These are phyloP conservation scores for Regulus satrapa DNA, from an alignment of 2,113 vertebrate species.

Conservation along the genomic window DNA sequence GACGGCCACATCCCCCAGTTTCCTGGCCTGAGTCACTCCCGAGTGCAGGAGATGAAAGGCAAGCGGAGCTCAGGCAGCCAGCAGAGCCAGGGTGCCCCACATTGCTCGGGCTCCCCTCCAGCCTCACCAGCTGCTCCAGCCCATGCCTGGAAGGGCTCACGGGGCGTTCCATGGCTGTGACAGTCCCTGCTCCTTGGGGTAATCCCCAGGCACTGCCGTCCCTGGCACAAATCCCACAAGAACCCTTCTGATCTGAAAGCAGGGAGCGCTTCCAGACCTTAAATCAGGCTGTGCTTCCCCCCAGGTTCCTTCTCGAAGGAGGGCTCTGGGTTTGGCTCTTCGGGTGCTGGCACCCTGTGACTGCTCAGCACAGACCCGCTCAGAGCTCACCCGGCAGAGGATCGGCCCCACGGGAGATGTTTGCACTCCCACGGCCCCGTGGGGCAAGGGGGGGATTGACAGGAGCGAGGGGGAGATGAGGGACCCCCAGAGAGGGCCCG, in stretches of 20 bases:
- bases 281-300: accelerated
- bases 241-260: neutral
- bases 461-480: neutral
- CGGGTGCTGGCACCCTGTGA: accelerated
- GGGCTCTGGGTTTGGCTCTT: neutral
- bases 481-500: neutral
- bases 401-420: neutral
- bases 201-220: neutral
- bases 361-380: neutral
- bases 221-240: neutral
- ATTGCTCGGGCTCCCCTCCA: neutral
- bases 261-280: neutral
- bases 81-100: accelerated
- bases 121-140: neutral
- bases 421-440: neutral
- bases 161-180: accelerated
- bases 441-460: neutral
- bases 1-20: accelerated
- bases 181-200: neutral
- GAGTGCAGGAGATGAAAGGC: neutral
- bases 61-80: neutral
- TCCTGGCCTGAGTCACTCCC: neutral
- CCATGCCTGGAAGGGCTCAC: neutral
- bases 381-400: accelerated
- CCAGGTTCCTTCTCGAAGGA: neutral